Evolutionary conservation across 2,797 vertebrate genomes (phyloP).

Genomic region (Botia almorhae): DNA sequence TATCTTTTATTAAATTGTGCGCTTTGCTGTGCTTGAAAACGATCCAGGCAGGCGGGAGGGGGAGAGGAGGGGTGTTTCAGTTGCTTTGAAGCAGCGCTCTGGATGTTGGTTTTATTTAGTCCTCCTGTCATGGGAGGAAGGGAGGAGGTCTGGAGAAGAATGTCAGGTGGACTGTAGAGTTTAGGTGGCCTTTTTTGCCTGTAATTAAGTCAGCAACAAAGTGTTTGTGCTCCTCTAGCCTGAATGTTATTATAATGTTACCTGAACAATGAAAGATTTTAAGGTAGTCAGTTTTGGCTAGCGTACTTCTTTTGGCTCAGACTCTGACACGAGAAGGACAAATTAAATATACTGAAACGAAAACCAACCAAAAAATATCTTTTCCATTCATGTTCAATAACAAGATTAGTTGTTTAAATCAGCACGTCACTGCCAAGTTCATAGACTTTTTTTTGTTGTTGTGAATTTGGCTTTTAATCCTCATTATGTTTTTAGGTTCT

Average conservation of each 20-base stretch:
- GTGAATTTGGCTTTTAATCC: conserved; percentile 32
- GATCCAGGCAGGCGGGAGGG: conserved; percentile 71
- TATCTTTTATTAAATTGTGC: conserved; percentile 77
- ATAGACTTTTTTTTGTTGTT: not conserved
- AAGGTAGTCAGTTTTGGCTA: conserved; percentile 27
- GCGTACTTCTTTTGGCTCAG: not conserved
- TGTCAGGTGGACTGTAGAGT: conserved; percentile 65
- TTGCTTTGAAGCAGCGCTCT: conserved; percentile 72
- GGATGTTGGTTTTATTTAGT: conserved; percentile 71
- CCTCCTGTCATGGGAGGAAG: conserved; percentile 65
- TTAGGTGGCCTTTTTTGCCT: conserved; percentile 51
- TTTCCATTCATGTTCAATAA: conserved; percentile 21
- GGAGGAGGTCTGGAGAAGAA: conserved; percentile 59
- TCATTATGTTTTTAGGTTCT: conserved; percentile 33
- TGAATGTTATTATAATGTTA: not conserved
- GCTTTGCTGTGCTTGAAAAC: conserved; percentile 73
- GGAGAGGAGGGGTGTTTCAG: conserved; percentile 21
- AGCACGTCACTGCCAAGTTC: not conserved
- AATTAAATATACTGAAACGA: not conserved
- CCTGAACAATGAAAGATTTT: not conserved
- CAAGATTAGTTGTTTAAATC: conserved; percentile 5
- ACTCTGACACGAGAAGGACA: conserved; percentile 1
- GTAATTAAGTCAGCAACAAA: conserved; percentile 42
- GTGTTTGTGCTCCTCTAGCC: not conserved
- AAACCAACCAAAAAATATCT: not conserved